Base-by-base conservation (phyloP, 64 coral and sea anemone genomes). In the Montipora cactus region DNA sequence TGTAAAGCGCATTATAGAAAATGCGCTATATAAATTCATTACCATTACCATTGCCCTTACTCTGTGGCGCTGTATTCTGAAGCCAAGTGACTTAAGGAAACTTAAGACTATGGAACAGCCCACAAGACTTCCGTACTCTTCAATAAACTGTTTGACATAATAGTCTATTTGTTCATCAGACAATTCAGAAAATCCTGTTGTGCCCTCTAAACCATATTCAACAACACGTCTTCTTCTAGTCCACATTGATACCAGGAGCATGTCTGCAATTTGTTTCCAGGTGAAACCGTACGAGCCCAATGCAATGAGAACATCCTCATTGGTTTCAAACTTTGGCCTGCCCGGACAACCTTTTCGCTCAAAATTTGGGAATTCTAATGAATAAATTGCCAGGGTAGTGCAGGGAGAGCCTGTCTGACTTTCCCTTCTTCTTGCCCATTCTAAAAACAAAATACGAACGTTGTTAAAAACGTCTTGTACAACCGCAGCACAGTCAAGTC, bases 171-270 rank as follows among this genome's bases (percentile, higher is more conserved):
- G 62, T 45, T 94, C 92, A 76, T 89, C 69, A 37, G 78, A 37
- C 13, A 94, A 59, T 37, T 22, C 87, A 52, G 49, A 89, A 57
- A 87, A 94, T 0, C 87, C 92, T 71, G 86, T 94, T 80, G 71
- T 89, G 16, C 89, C 58, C 7, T 71, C 64, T 62, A 89, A 81
- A 47, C 92, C 67, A 83, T 81, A 88, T 74, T 94, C 92, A 12
- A 71, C 76, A 9, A 90, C 93, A 10, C 88, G 46, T 47, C 88
- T 52, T 59, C 79, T 78, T 90, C 90, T 57, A 53, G 93, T 95
- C 75, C 93, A 95, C 16, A 88, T 89, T 14, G 88, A 95, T 52
- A 90, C 88, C 14, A 95, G 74, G 11, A 95, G 89, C 58, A 95
- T 76, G 58, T 89, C 11, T 37, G 93, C 87, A 55, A 86, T 90